Evolutionary conservation across 2,888 invertebrate species (phyloP).

Genomic region (Gisinianus flammeolus): DNA sequence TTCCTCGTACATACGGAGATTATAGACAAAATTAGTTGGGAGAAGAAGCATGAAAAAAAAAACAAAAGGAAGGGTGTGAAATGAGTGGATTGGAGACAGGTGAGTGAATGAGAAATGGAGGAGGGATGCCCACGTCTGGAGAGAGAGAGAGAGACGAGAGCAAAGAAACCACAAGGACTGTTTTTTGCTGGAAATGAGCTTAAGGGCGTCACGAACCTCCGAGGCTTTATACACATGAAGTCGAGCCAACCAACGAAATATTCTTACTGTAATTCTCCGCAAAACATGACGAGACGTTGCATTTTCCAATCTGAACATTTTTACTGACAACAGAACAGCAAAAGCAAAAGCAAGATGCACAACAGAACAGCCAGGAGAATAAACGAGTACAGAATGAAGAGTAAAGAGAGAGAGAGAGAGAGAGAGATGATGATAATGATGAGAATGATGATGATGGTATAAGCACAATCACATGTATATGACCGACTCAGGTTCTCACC

Average conservation of each 20-base stretch:
- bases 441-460: not conserved
- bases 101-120: not conserved
- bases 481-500: slow-evolving; percentile 16
- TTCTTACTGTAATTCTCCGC: slow-evolving; percentile 48
- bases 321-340: slow-evolving; percentile 25
- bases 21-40: too few relatives aligned
- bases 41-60: not conserved
- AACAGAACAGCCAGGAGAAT: not conserved
- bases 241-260: slow-evolving; percentile 33
- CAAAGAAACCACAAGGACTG: slow-evolving; percentile 38
- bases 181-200: slow-evolving; percentile 44
- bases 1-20: too few relatives aligned
- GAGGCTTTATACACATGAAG: slow-evolving; percentile 46
- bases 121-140: slow-evolving; percentile 7
- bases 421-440: not conserved
- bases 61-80: not conserved
- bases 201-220: slow-evolving; percentile 55
- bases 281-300: slow-evolving; percentile 43
- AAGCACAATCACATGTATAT: slow-evolving; percentile 33
- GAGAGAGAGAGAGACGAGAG: slow-evolving; percentile 19
- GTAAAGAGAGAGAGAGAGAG: slow-evolving; percentile 1
- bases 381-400: not conserved
- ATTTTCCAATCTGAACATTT: slow-evolving; percentile 39
- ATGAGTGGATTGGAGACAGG: not conserved
- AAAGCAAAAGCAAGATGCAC: not conserved